phyloP scores from a whole-genome alignment of 23 tunicate species.

The Oikopleura vanhoeffeni region DNA sequence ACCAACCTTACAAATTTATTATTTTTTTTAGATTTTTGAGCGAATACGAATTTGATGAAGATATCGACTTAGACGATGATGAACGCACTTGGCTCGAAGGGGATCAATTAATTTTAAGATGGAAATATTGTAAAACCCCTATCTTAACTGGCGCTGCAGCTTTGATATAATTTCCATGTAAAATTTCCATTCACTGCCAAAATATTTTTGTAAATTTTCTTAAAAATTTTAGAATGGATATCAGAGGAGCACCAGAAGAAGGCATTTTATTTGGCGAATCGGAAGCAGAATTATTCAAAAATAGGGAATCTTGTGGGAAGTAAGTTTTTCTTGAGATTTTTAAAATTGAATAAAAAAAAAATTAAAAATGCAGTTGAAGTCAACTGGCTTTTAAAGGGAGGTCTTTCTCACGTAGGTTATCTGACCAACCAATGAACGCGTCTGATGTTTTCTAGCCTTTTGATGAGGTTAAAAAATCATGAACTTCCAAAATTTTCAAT shows the following conservation, averaged over 20 bases:
- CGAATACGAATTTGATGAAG: not conserved
- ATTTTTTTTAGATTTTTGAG: not conserved
- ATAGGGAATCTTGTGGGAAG: not conserved
- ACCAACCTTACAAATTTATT: not conserved
- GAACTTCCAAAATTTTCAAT: too few species aligned
- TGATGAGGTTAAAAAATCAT: too few species aligned
- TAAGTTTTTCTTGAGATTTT: too few species aligned
- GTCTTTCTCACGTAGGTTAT: too few species aligned
- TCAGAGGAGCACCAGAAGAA: not conserved
- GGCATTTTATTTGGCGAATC: not conserved
- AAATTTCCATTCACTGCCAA: constrained; percentile 11
- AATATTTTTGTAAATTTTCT: too few species aligned
- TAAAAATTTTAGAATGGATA: constrained; percentile 9
- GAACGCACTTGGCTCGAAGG: not conserved
- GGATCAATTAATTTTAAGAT: not conserved
- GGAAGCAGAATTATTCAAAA: not conserved
- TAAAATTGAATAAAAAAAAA: too few species aligned
- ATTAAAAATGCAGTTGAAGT: too few species aligned
- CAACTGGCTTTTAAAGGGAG: too few species aligned
- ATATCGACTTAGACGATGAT: not conserved
- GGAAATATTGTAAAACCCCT: not conserved
- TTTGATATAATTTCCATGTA: not conserved
- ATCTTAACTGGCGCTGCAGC: not conserved
- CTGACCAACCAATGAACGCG: too few species aligned
- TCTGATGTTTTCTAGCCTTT: too few species aligned